A percentile compares a stretch with the other conserved stretches of the same genome.
phyloP scores from a whole-genome alignment of 2,797 vertebrate genomes.

The Columba guinea region DNA sequence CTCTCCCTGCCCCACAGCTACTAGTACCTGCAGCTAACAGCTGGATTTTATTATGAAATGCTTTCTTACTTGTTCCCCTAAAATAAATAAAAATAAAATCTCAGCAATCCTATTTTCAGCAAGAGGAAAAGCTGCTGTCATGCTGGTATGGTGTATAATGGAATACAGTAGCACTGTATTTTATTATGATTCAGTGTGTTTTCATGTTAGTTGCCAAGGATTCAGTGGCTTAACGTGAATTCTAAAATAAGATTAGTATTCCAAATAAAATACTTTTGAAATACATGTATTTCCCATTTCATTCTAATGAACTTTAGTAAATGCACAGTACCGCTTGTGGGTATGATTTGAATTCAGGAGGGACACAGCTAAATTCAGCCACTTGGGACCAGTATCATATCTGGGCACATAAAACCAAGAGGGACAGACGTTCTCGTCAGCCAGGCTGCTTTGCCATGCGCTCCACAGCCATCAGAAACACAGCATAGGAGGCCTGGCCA shows the following conservation, averaged over 20 bases:
- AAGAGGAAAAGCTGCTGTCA: conserved; percentile 39
- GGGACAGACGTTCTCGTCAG: not conserved
- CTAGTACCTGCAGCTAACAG: not conserved
- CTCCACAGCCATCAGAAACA: not conserved
- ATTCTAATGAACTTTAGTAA: conserved; percentile 25
- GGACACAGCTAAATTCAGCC: not conserved
- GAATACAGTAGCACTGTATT: conserved; percentile 22
- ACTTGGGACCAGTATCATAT: not conserved
- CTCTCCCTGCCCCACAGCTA: conserved; percentile 15
- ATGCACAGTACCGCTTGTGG: not conserved
- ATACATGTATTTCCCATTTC: conserved; percentile 16
- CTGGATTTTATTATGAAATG: conserved; percentile 24
- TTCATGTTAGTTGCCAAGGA: conserved; percentile 59
- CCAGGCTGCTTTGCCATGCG: not conserved
- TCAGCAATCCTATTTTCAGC: conserved; percentile 24
- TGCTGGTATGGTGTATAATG: not conserved
- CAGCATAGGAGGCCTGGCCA: not conserved
- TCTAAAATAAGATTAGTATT: conserved; percentile 61
- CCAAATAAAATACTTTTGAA: conserved; percentile 49
- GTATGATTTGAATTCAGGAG: not conserved
- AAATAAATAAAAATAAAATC: conserved; percentile 67
- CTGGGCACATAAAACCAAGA: not conserved
- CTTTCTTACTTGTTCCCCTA: conserved; percentile 43
- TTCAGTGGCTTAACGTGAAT: conserved; percentile 41
- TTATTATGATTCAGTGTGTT: conserved; percentile 62